Evolutionary conservation across 2,888 invertebrate species (phyloP).

Genomic region (Diabrotica balteata): DNA sequence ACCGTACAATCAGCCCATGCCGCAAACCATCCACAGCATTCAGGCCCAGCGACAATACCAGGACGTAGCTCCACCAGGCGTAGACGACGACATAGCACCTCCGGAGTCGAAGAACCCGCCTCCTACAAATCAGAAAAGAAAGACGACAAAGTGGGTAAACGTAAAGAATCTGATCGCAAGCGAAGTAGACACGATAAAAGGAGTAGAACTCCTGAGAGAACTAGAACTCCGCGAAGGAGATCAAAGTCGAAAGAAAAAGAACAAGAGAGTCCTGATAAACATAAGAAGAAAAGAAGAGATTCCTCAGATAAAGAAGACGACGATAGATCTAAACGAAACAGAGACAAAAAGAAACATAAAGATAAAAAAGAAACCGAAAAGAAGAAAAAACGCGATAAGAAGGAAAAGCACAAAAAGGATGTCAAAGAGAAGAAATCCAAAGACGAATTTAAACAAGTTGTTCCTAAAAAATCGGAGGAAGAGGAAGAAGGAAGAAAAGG

Average conservation of each 20-base stretch:
- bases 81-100: slow-evolving; percentile 66
- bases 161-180: slow-evolving; percentile 37
- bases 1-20: slow-evolving; percentile 42
- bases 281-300: slow-evolving; percentile 53
- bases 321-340: slow-evolving; percentile 55
- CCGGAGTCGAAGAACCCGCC: slow-evolving; percentile 68
- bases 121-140: slow-evolving; percentile 65
- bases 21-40: slow-evolving; percentile 43
- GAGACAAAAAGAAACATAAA: slow-evolving; percentile 65
- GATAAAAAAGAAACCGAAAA: slow-evolving; percentile 63
- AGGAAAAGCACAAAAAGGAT: slow-evolving; percentile 58
- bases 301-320: slow-evolving; percentile 50
- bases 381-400: slow-evolving; percentile 59
- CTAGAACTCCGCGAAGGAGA: slow-evolving; percentile 55
- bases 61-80: slow-evolving; percentile 46
- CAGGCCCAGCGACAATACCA: slow-evolving; percentile 44
- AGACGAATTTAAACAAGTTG: slow-evolving; percentile 48
- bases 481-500: slow-evolving; percentile 56
- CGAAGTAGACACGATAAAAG: slow-evolving; percentile 38
- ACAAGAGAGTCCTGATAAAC: slow-evolving; percentile 53
- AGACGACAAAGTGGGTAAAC: slow-evolving; percentile 34
- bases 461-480: slow-evolving; percentile 42
- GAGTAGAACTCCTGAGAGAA: slow-evolving; percentile 44
- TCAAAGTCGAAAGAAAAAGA: slow-evolving; percentile 57
- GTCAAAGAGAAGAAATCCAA: slow-evolving; percentile 52